These are phyloP conservation scores for Mungos mungo DNA, from an alignment of 2,113 vertebrate genomes.

Conservation along the genomic window DNA sequence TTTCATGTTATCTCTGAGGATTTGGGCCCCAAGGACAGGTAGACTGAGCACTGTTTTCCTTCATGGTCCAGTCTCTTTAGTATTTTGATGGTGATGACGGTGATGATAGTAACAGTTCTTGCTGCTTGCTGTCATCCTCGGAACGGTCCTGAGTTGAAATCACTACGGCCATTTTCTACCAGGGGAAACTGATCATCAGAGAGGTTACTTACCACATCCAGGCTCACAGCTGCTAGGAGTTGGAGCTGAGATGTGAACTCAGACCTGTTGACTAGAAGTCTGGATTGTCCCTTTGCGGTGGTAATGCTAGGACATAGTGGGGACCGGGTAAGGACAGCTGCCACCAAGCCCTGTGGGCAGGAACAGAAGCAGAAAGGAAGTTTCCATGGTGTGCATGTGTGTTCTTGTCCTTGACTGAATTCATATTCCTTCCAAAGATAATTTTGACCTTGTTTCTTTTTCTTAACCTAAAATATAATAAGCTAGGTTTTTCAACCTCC, in stretches of 20 bases:
- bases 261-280: neutral
- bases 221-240: neutral
- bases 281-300: neutral
- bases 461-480: neutral
- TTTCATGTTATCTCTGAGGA: neutral
- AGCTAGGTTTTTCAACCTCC: neutral
- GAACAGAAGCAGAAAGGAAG: neutral
- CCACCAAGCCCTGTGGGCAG: neutral
- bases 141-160: neutral
- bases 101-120: neutral
- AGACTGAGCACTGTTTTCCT: neutral
- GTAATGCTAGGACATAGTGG: accelerated
- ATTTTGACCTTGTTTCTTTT: neutral
- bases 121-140: neutral
- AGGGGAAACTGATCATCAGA: neutral
- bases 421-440: neutral
- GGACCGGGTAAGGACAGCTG: accelerated
- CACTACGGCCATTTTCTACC: neutral
- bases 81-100: neutral
- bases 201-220: neutral
- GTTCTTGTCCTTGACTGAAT: neutral
- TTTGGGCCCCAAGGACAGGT: neutral
- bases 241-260: neutral
- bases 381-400: accelerated
- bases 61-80: neutral